phyloP scores from a whole-genome alignment of 2,888 invertebrate species.

The Mimas tiliae region DNA sequence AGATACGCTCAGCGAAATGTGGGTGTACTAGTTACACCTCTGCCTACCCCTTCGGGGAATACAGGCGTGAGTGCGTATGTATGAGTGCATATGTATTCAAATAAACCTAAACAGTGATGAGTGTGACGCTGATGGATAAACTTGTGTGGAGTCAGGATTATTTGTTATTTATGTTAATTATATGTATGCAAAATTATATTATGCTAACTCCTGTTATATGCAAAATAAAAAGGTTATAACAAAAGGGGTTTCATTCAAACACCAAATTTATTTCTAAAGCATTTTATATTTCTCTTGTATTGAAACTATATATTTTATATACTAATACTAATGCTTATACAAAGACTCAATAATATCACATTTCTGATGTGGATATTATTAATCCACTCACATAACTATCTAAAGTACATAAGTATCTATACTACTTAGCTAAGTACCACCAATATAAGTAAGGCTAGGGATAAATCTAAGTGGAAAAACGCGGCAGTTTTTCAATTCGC shows the following conservation, averaged over 20 bases:
- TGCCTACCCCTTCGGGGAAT: no score
- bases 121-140: no score
- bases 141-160: no score
- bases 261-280: slow-evolving; percentile 53
- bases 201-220: background rate
- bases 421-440: slow-evolving; percentile 55
- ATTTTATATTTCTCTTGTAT: slow-evolving; percentile 61
- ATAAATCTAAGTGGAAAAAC: no score
- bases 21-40: no score
- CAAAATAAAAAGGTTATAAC: slow-evolving; percentile 15
- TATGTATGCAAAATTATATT: background rate
- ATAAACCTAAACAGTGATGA: no score
- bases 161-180: background rate
- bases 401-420: slow-evolving; percentile 36
- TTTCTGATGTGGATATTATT: slow-evolving; percentile 89
- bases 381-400: slow-evolving; percentile 68
- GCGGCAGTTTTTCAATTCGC: no score
- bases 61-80: no score
- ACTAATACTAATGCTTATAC: slow-evolving; percentile 78
- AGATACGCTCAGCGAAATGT: no score
- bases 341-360: slow-evolving; percentile 88
- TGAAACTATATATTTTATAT: slow-evolving; percentile 60
- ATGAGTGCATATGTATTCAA: no score
- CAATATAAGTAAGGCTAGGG: slow-evolving; percentile 30
- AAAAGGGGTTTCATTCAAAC: slow-evolving; percentile 26